Evolutionary conservation across 2,888 invertebrate genomes (phyloP), one percentile per base, ranked within the genome.

Genomic region (Cybosia mesomella): DNA sequence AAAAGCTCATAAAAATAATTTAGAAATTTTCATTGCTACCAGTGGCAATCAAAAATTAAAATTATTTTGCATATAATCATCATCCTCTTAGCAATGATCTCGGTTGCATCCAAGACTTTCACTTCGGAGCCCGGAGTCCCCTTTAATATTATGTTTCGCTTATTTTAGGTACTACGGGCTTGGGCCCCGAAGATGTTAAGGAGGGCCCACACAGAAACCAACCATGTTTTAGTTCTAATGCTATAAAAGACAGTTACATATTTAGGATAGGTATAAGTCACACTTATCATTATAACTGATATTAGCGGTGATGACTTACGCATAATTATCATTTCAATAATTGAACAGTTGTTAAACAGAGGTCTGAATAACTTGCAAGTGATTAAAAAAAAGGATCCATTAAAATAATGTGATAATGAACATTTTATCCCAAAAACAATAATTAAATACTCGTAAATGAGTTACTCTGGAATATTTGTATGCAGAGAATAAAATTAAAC

Each of bases 361-460:
- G 49, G 49, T 49, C 49, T n/a, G n/a, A 49, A n/a, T 49, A 49
- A 49, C 49, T 49, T n/a, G 49, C 49, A n/a, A n/a, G n/a, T 49
- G n/a, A 8, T 49, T 49, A n/a, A 49, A n/a, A 49, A 18, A 49
- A 49, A 49, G 2, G n/a, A 49, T 18, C 18, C 0, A 49, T 9
- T 8, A 4, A 49, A 18, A 49, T 49, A 1, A 18, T 49, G n/a
- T 2, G 43, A 8, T 49, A n/a, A 49, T 49, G n/a, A n/a, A 1
- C 15, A 18, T 49, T 8, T 49, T n/a, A 49, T 4, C 49, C n/a
- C 49, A 49, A 49, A 43, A 49, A 49, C 9, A 49, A n/a, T 49
- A 0, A 49, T 49, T 49, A 49, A 49, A 49, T 49, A 18, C 49
- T 49, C 49, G 49, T 49, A 49, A 49, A n/a, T 49, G n/a, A 49